Evolutionary conservation across 2,797 vertebrate species (phyloP).

Genomic region (Galaxias olidus): DNA sequence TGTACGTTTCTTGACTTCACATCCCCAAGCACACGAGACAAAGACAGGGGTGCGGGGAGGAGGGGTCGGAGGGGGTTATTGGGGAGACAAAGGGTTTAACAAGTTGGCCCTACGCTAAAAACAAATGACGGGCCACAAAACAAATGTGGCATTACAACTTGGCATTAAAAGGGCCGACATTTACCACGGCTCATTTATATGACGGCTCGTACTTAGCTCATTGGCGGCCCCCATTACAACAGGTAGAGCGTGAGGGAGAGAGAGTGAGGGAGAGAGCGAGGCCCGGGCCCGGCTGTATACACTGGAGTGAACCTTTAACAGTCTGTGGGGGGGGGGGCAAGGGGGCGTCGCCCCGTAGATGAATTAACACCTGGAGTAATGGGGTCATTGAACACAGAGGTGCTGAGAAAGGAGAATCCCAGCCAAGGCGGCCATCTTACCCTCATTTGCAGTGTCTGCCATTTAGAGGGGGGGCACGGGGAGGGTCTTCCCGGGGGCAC

Average conservation of each 20-base stretch:
- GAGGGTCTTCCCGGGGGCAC: slow-evolving; percentile 36
- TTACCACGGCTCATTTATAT: slow-evolving; percentile 69
- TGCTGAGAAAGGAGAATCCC: slow-evolving; percentile 70
- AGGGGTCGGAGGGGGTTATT: too few relatives aligned
- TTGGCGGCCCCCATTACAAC: slow-evolving; percentile 49
- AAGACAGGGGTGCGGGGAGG: background rate
- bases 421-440: slow-evolving; percentile 67
- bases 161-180: slow-evolving; percentile 71
- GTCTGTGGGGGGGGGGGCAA: slow-evolving; percentile 48
- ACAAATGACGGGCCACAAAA: slow-evolving; percentile 65
- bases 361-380: slow-evolving; percentile 76
- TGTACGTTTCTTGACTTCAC: too few relatives aligned
- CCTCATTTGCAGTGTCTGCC: slow-evolving; percentile 64
- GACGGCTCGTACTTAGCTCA: slow-evolving; percentile 52
- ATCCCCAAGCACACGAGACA: slow-evolving; percentile 3
- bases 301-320: slow-evolving; percentile 44
- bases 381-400: slow-evolving; percentile 65
- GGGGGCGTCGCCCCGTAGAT: slow-evolving; percentile 57
- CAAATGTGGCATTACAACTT: slow-evolving; percentile 62
- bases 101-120: slow-evolving; percentile 54
- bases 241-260: slow-evolving; percentile 33
- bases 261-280: slow-evolving; percentile 28
- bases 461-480: slow-evolving; percentile 40
- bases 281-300: slow-evolving; percentile 33
- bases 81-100: slow-evolving; percentile 28